These are phyloP conservation scores for Drosophila triauraria DNA, from an alignment of 1,140 invertebrate genomes.

Conservation along the genomic window DNA sequence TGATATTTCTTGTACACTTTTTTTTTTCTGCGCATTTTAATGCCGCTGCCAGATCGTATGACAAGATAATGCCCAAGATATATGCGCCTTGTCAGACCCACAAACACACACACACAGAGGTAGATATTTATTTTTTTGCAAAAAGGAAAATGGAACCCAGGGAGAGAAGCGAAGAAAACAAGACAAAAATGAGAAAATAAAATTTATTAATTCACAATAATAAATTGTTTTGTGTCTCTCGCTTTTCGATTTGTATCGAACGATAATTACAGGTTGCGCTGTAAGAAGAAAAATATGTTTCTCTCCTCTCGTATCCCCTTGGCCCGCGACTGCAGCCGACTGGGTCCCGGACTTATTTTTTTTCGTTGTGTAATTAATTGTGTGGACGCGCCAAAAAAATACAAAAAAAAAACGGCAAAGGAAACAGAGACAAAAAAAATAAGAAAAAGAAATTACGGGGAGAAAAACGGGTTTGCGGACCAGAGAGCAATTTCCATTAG, in stretches of 20 bases:
- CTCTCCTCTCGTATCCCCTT: constrained; percentile 16
- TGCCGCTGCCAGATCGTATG: constrained; percentile 67
- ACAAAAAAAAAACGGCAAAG: constrained; percentile 1
- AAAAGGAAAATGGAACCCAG: constrained; percentile 34
- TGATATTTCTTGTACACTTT: neutral
- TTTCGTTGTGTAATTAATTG: constrained; percentile 70
- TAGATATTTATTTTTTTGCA: constrained; percentile 1
- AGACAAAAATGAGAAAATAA: constrained; percentile 51
- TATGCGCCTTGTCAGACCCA: constrained; percentile 70
- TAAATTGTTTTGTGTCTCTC: constrained; percentile 78
- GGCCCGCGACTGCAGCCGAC: neutral
- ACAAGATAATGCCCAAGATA: constrained; percentile 76
- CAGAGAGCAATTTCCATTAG: constrained; percentile 45
- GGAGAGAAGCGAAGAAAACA: constrained; percentile 4
- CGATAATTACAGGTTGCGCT: constrained; percentile 75
- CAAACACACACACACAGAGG: constrained; percentile 8
- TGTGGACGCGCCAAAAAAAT: constrained; percentile 39
- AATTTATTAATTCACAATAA: constrained; percentile 81
- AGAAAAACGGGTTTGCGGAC: constrained; percentile 25
- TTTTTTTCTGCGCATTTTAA: constrained; percentile 26
- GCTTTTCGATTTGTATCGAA: constrained; percentile 79
- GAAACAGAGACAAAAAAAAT: constrained; percentile 17
- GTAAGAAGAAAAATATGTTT: constrained; percentile 73
- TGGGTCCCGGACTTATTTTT: constrained; percentile 42
- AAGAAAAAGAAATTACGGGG: constrained; percentile 38